Conservation (phyloP, 1,140 invertebrate genomes). For the Pararge aegeria region DNA sequence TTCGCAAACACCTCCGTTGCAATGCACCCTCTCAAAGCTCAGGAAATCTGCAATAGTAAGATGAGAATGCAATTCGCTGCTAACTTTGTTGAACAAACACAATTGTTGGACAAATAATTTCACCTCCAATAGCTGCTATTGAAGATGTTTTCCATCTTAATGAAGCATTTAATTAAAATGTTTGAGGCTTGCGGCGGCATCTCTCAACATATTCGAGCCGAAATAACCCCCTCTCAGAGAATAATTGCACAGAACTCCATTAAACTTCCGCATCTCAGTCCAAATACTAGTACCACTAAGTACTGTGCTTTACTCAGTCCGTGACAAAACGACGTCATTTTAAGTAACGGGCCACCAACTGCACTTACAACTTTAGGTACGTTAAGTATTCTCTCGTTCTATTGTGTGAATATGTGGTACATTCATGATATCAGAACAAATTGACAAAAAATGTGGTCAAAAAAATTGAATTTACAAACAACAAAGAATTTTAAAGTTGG, state of each 20-base stretch:
- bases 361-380: no score
- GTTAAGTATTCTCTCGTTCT: no score
- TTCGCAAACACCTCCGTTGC: no score
- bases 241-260: constrained; percentile 74
- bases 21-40: no score
- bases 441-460: no score
- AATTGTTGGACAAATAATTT: not conserved
- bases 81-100: not conserved
- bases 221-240: constrained; percentile 65
- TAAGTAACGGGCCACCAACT: constrained; percentile 25
- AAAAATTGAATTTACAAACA: no score
- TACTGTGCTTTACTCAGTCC: constrained; percentile 62
- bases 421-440: no score
- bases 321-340: constrained; percentile 68
- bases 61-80: no score
- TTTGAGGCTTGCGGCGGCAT: constrained; percentile 41
- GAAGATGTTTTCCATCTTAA: constrained; percentile 11
- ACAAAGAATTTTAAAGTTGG: no score
- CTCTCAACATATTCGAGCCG: constrained; percentile 59
- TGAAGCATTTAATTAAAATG: constrained; percentile 50
- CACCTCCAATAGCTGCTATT: not conserved
- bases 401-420: no score
- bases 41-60: no score
- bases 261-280: constrained; percentile 70
- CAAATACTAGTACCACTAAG: constrained; percentile 67